Base-by-base conservation (phyloP, 2,888 invertebrate species). In the Folsomia manolachei region DNA sequence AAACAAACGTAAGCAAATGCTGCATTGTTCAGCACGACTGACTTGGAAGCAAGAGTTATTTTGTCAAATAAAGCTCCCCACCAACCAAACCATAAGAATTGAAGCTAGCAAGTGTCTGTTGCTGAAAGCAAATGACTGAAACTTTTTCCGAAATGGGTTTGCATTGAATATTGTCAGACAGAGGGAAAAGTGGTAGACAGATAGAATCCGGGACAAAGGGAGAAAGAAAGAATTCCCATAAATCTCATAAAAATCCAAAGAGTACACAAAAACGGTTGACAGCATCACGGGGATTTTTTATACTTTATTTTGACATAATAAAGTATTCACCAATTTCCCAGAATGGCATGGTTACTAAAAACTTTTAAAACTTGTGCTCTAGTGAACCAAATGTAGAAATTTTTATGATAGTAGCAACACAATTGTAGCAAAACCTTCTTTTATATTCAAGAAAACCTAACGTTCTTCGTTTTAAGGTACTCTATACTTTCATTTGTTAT, bases 211-310 rank as follows among this genome's bases (percentile, higher is more conserved):
- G 39, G 39, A 39, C 39, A 39, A 39, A 39, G n/a, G 2, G 26
- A 63, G 23, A 19, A 65, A 52, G 66, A 74, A 71, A 75, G 75
- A 75, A 75, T 72, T 70, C 68, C 72, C 72, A 75, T 75, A 75
- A 75, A 75, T 75, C 75, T 72, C 75, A 75, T 75, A 75, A 75
- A 75, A 75, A 75, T 70, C 72, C 71, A 26, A 70, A 71, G 68
- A 63, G 64, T 27, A 70, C 52, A 27, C 1, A 52, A 26, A 23
- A 51, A 23, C 14, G 39, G 39, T 39, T 39, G 39, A 39, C 39
- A 39, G 39, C 14, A 39, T 39, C 39, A 39, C 14, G 39, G 39
- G 39, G 7, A 39, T 39, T 14, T n/a, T n/a, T 39, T 14, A 39
- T 39, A 39, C 39, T 39, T 39, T 39, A 39, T 39, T 39, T 39